These are phyloP conservation scores for Drosophila takahashii DNA, from an alignment of 1,140 invertebrate genomes.

Conservation along the genomic window DNA sequence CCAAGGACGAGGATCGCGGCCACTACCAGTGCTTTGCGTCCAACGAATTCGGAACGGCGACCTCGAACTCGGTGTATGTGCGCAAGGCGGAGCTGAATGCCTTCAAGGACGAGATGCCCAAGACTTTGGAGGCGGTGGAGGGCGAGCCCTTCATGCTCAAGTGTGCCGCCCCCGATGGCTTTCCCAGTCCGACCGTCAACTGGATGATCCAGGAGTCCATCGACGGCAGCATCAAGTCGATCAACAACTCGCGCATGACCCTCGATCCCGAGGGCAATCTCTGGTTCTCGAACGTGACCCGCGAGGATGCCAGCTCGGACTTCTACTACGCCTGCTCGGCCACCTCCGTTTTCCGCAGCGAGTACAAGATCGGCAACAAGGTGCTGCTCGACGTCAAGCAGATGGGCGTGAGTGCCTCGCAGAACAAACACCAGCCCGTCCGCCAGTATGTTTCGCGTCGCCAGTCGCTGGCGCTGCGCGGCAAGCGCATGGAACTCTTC, in stretches of 20 bases:
- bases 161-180: constrained; percentile 96
- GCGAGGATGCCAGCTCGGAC: constrained; percentile 91
- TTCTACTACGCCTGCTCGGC: constrained; percentile 96
- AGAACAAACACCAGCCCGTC: constrained; percentile 91
- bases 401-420: constrained; percentile 90
- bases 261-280: constrained; percentile 96
- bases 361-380: constrained; percentile 95
- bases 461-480: constrained; percentile 93
- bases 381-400: constrained; percentile 91
- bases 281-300: constrained; percentile 97
- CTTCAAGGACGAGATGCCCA: constrained; percentile 91
- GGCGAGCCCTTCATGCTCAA: constrained; percentile 94
- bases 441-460: constrained; percentile 94
- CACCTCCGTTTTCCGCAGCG: constrained; percentile 93
- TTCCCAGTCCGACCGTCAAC: constrained; percentile 96
- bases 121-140: constrained; percentile 90
- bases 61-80: constrained; percentile 97
- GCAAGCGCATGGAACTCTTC: constrained; percentile 92
- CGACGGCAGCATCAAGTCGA: constrained; percentile 92
- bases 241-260: constrained; percentile 97
- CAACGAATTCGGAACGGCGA: constrained; percentile 97
- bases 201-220: constrained; percentile 93
- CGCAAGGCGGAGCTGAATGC: constrained; percentile 97
- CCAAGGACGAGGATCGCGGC: constrained; percentile 96
- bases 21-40: constrained; percentile 99